Evolutionary conservation across 1,140 invertebrate genomes (phyloP), one percentile per base, ranked within the genome.

Genomic region (Solenopsis fugax): DNA sequence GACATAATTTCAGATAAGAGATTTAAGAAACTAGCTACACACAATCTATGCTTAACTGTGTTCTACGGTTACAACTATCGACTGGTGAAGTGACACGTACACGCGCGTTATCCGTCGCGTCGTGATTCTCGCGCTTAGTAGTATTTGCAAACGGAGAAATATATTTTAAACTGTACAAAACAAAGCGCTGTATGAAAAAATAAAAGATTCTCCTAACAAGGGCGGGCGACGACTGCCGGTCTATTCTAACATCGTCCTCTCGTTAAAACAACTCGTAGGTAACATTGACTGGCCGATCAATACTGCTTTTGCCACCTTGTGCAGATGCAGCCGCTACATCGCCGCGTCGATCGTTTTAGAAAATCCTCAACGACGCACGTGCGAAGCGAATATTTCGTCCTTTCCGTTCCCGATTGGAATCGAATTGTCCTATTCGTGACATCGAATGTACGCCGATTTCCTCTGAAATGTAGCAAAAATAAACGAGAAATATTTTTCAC

Each of bases 21-120:
- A 92, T 93, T 92, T 90, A 93, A 94, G 93, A 94, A 89, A 91
- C 93, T 93, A 94, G 54, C 87, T 92, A 90, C 88, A 87, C 87
- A 89, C 69, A 69, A 85, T 92, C 86, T 92, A 67, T 52, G 85
- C 54, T 76, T 91, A 90, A 67, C 71, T 90, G 85, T 86, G 41
- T 72, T 10, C n/a, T 69, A 50, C 73, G 67, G 50, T 69, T 92
- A 91, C 82, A 89, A 64, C 85, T 92, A 89, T 64, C 60, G 54
- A 73, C 54, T 72, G 77, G 24, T 84, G 76, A 56, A 10, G 41
- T 48, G 48, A 48, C 41, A 52, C n/a, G 29, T 50, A 41, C n/a
- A 37, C 56, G 16, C 7, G 37, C 4, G 37, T 52, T 48, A n/a
- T 29, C 29, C 34, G 48, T 64, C 62, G 76, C 58, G 78, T 34